These are phyloP conservation scores for Cyrtorhinus lividipennis DNA, from an alignment of 1,140 invertebrate species.

Conservation along the genomic window DNA sequence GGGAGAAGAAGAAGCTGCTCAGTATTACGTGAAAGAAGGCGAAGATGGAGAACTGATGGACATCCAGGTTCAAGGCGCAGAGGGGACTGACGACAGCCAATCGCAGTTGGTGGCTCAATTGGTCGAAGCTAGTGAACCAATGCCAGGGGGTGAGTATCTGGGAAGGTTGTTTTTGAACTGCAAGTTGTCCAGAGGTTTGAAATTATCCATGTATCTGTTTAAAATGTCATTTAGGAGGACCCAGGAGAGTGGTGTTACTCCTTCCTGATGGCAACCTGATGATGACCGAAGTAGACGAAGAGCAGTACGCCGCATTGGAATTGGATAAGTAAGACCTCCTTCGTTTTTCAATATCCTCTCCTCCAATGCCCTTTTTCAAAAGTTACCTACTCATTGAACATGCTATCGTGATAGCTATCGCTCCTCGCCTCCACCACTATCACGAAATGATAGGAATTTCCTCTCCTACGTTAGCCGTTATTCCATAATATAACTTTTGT, in stretches of 20 bases:
- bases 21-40: conserved; percentile 42
- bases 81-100: conserved; percentile 20
- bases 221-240: conserved; percentile 45
- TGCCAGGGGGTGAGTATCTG: conserved; percentile 44
- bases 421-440: too few species aligned
- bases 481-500: too few species aligned
- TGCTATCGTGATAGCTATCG: too few species aligned
- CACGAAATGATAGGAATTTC: too few species aligned
- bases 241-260: conserved; percentile 58
- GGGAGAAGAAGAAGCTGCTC: conserved; percentile 26
- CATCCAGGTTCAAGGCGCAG: conserved; percentile 35
- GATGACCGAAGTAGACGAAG: conserved; percentile 69
- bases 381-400: too few species aligned
- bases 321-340: conserved; percentile 44
- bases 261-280: conserved; percentile 66
- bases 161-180: too few species aligned
- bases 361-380: too few species aligned
- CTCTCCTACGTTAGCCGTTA: too few species aligned
- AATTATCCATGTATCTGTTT: background rate
- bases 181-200: too few species aligned
- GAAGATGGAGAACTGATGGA: conserved; percentile 33
- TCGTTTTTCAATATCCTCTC: too few species aligned
- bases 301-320: conserved; percentile 59
- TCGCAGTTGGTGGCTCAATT: conserved; percentile 66
- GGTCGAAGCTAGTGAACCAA: conserved; percentile 61